Percentiles rank a stretch among this genome's conserved stretches.
phyloP scores from a whole-genome alignment of 2,888 invertebrate genomes.

The Horisme vitalbata region DNA sequence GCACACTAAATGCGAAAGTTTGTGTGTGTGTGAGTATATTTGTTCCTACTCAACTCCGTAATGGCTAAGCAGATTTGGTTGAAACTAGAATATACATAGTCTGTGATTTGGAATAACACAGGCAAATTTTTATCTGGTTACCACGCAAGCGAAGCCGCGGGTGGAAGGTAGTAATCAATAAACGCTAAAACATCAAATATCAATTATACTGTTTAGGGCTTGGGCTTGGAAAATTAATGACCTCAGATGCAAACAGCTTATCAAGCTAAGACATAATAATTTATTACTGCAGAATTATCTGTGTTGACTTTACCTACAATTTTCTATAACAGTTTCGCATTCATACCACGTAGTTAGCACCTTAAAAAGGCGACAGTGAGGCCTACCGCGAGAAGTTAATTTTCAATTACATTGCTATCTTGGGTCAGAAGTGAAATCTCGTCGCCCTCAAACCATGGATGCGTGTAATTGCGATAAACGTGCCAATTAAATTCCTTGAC shows the following conservation, averaged over 20 bases:
- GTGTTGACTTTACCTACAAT: constrained; percentile 2
- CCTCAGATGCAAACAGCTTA: background rate
- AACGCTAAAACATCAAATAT: no score
- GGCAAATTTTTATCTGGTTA: no score
- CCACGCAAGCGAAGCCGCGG: no score
- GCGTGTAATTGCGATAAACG: constrained; percentile 77
- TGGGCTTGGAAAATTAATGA: background rate
- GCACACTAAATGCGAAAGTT: no score
- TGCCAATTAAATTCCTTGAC: constrained; percentile 67
- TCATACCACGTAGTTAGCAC: constrained; percentile 39
- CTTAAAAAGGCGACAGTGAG: constrained; percentile 37
- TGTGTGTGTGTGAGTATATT: no score
- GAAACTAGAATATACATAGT: no score
- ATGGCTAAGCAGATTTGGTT: no score
- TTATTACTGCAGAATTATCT: constrained; percentile 1
- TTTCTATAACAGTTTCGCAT: constrained; percentile 25
- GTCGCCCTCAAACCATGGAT: constrained; percentile 74
- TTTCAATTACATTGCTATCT: constrained; percentile 64
- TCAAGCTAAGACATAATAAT: background rate
- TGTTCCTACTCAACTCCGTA: no score
- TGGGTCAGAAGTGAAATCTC: constrained; percentile 77
- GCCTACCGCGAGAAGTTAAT: constrained; percentile 41
- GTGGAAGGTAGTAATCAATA: no score
- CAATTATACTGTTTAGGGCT: no score
- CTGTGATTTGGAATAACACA: no score